phyloP scores from a whole-genome alignment of 2,113 vertebrate species.

The Gallinago undulata region DNA sequence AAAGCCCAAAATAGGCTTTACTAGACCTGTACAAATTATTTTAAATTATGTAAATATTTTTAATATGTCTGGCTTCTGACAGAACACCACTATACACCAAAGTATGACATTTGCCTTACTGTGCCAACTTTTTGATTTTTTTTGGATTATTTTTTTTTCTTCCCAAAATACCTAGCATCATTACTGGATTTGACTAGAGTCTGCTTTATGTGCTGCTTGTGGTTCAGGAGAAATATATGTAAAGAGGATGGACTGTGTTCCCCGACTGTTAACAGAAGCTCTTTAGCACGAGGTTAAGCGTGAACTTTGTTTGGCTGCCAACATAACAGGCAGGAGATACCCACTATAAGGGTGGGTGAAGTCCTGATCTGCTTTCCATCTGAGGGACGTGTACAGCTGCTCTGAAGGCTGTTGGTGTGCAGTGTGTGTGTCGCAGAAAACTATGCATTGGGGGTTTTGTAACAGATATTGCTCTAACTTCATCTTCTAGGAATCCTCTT shows the following conservation, averaged over 20 bases:
- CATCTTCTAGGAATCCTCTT: constrained; percentile 59
- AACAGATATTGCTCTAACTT: constrained; percentile 53
- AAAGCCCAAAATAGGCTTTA: constrained; percentile 74
- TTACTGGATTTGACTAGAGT: constrained; percentile 60
- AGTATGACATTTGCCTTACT: constrained; percentile 51
- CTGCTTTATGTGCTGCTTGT: constrained; percentile 54
- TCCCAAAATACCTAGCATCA: constrained; percentile 60
- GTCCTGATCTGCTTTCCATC: constrained; percentile 49
- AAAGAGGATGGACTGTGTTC: background rate
- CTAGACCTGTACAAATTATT: constrained; percentile 76
- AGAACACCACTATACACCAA: constrained; percentile 68
- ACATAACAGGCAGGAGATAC: constrained; percentile 11
- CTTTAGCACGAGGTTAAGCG: constrained; percentile 23
- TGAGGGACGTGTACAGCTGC: constrained; percentile 56
- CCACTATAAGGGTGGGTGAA: constrained; percentile 19
- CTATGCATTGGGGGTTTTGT: background rate
- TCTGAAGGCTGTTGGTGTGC: constrained; percentile 5
- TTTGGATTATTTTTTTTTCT: background rate
- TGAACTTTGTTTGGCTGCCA: constrained; percentile 45
- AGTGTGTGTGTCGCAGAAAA: background rate
- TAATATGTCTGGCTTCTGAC: constrained; percentile 74
- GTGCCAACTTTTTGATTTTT: constrained; percentile 42
- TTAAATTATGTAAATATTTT: constrained; percentile 80
- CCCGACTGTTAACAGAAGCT: background rate
- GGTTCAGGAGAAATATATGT: constrained; percentile 22